phyloP scores from a whole-genome alignment of 2,888 invertebrate species.

The Drosophila neoperkinsi region DNA sequence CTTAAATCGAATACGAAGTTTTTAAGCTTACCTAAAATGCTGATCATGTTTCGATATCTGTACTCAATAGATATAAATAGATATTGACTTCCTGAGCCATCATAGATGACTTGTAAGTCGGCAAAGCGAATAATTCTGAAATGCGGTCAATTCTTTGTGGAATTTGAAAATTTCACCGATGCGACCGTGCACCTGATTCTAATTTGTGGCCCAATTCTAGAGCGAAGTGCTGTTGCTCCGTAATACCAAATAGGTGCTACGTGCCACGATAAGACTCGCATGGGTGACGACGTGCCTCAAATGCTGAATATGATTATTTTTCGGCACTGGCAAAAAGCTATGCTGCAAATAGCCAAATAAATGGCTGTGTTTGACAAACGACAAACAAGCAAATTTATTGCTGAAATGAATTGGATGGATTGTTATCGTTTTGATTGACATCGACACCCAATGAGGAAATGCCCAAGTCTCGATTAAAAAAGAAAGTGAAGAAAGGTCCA shows the following conservation, averaged over 20 bases:
- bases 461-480: constrained; percentile 17
- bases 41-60: not conserved
- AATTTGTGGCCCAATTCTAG: constrained; percentile 70
- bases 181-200: constrained; percentile 64
- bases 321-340: constrained; percentile 31
- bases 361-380: constrained; percentile 69
- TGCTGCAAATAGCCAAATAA: constrained; percentile 60
- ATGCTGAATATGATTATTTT: constrained; percentile 39
- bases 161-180: constrained; percentile 69
- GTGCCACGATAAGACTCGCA: constrained; percentile 59
- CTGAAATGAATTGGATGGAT: constrained; percentile 62
- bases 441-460: constrained; percentile 22
- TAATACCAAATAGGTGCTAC: constrained; percentile 72
- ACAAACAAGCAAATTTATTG: constrained; percentile 63
- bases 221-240: constrained; percentile 52
- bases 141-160: constrained; percentile 70
- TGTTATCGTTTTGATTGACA: constrained; percentile 32
- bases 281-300: constrained; percentile 46
- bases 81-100: constrained; percentile 16
- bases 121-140: constrained; percentile 37
- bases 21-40: not conserved
- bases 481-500: constrained; percentile 64
- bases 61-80: not conserved
- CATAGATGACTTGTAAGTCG: constrained; percentile 15
- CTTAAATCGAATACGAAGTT: not conserved